Base-by-base conservation (phyloP, 1,140 invertebrate species). In the Drosophila varians region DNA sequence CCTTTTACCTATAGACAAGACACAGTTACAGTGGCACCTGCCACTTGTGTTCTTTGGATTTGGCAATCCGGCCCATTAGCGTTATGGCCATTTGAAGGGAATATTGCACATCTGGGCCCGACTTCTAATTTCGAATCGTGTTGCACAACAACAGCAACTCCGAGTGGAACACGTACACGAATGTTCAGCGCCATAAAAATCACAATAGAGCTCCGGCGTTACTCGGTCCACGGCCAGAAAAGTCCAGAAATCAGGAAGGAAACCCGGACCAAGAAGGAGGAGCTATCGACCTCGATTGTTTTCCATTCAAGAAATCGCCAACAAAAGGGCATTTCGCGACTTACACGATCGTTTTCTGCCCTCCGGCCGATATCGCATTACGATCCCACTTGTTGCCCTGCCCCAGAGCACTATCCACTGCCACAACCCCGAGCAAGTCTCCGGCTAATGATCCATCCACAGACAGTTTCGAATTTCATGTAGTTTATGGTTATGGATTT, bases 401-500 rank as follows among this genome's bases (percentile, higher is more conserved):
- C 60, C 66, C 25, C 34, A 40, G 23, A 36, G 16, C 31, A 18
- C 6, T n/a, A 43, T 14, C 16, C 25, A 14, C 26, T 25, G 34
- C 18, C 25, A 16, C 9, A 11, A 9, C 42, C 4, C 21, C 21
- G 21, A 54, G n/a, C n/a, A n/a, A 43, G 14, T 52, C 60, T 38
- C 19, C 26, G 11, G 26, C 38, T 38, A 58, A 58, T 38, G 45
- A 60, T 55, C 69, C 36, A n/a, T 55, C 69, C 21, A 8, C 49
- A 47, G 46, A 45, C 54, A 38, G 76, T 68, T 54, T 83, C 80
- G 26, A 80, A 76, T 86, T 79, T 84, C 79, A 51, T 73, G 72
- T 86, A 72, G 62, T 76, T 79, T 77, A 72, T 78, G 80, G 65
- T 72, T 84, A 84, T 86, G 80, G 82, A 80, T 80, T 75, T 79